Conservation (phyloP, 2,888 invertebrate genomes). For the Drosophila mercatorum region DNA sequence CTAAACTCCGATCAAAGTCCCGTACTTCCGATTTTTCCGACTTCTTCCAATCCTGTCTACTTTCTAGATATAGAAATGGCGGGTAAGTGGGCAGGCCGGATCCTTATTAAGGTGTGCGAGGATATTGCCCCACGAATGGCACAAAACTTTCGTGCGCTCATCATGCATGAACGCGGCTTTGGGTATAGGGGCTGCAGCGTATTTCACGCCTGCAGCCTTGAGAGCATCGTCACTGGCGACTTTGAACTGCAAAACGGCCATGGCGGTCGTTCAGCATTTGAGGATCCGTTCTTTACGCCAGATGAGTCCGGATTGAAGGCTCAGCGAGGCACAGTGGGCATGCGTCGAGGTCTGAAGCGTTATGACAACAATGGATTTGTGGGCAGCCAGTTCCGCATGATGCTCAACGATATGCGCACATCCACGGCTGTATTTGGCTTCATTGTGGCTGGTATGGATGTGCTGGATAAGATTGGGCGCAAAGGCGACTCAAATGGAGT, state of each 20-base stretch:
- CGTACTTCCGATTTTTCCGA: not conserved
- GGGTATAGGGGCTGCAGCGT: slow-evolving; percentile 92
- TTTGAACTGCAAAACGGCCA: slow-evolving; percentile 92
- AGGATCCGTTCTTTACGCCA: slow-evolving; percentile 91
- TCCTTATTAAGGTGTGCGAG: slow-evolving; percentile 91
- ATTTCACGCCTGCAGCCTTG: slow-evolving; percentile 93
- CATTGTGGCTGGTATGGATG: slow-evolving; percentile 13
- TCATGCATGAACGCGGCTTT: slow-evolving; percentile 86
- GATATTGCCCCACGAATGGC: slow-evolving; percentile 93
- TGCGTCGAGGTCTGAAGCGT: slow-evolving; percentile 6
- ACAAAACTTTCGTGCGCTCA: slow-evolving; percentile 86
- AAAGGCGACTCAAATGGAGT: not conserved
- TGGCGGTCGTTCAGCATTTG: slow-evolving; percentile 91
- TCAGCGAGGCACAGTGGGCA: slow-evolving; percentile 88
- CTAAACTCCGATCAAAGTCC: too few relatives aligned
- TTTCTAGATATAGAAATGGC: slow-evolving; percentile 85
- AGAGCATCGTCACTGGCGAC: slow-evolving; percentile 92
- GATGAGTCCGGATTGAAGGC: slow-evolving; percentile 90
- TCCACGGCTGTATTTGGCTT: slow-evolving; percentile 20
- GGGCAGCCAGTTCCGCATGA: slow-evolving; percentile 23
- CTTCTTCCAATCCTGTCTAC: slow-evolving; percentile 5
- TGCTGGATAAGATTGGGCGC: slow-evolving; percentile 1
- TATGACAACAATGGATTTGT: slow-evolving; percentile 7
- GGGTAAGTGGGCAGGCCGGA: slow-evolving; percentile 89
- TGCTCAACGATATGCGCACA: not conserved